A percentile compares a stretch with the other conserved stretches of the same genome.
These are phyloP conservation scores for Laterallus jamaicensis DNA, from an alignment of 2,113 vertebrate genomes.

Conservation along the genomic window DNA sequence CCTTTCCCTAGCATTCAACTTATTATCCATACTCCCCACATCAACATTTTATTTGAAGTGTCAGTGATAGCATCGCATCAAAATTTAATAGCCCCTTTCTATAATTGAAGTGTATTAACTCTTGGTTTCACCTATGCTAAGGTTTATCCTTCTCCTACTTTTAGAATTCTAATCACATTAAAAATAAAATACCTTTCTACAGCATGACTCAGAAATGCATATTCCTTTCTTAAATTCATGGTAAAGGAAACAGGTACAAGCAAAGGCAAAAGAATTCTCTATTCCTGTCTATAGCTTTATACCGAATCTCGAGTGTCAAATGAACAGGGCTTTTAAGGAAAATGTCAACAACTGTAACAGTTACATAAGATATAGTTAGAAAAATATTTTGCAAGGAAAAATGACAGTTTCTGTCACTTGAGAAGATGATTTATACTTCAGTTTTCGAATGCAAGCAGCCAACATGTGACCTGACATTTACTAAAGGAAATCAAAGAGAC, in stretches of 20 bases:
- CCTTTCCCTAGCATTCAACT: background rate
- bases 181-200: slow-evolving; percentile 43
- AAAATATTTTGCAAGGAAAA: slow-evolving; percentile 65
- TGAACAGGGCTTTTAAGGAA: slow-evolving; percentile 26
- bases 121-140: slow-evolving; percentile 11
- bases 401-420: slow-evolving; percentile 49
- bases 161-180: slow-evolving; percentile 52
- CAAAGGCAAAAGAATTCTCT: background rate
- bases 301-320: slow-evolving; percentile 28
- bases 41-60: slow-evolving; percentile 33
- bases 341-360: slow-evolving; percentile 49
- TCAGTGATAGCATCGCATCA: slow-evolving; percentile 25
- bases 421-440: slow-evolving; percentile 48
- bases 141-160: slow-evolving; percentile 26
- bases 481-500: slow-evolving; percentile 34
- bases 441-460: slow-evolving; percentile 23
- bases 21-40: background rate
- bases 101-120: slow-evolving; percentile 12
- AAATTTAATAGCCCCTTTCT: slow-evolving; percentile 36
- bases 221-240: slow-evolving; percentile 2
- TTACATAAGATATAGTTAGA: slow-evolving; percentile 53
- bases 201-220: slow-evolving; percentile 33
- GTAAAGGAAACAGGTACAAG: background rate
- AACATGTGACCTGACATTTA: slow-evolving; percentile 51
- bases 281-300: background rate